Base-by-base conservation (phyloP, 1,140 invertebrate genomes). In the Plodia interpunctella region DNA sequence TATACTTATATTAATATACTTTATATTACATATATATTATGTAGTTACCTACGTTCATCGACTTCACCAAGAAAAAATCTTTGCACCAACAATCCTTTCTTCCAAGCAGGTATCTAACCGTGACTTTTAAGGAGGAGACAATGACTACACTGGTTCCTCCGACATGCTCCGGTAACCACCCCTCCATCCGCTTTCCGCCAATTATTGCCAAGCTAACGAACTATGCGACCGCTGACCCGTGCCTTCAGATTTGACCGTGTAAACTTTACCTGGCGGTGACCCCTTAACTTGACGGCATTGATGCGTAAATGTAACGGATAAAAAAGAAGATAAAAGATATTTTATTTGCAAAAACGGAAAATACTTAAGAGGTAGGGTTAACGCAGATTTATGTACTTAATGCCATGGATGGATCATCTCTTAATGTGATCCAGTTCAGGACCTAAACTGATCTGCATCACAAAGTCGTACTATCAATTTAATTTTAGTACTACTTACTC, bases 141-240 rank as follows among this genome's bases (percentile, higher is more conserved):
- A 44, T 44, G 20, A 20, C 51, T 11, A 51, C 9, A 70, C 62
- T 66, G 59, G 51, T 61, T 59, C 38, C 60, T 65, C 38, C 58
- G 72, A 50, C 69, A 76, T 63, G 79, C 73, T 76, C 68, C 69
- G 79, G 66, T 83, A 73, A 51, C 58, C 83, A 83, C 83, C 83
- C 82, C 70, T 68, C 58, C 57, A 70, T 72, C 68, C 53, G 21
- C 57, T 70, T 83, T 83, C 80, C 80, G 80, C 51, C 72, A 57
- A 79, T 83, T 83, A 83, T 79, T 63, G 52, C 63, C 54, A 61
- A 74, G 65, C 20, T 62, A 78, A 73, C 69, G 68, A 75, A 72
- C 68, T 68, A 55, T 56, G 57, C 76, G 68, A 61, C 72, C 68
- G 62, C 67, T 83, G 80, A 81, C 79, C 78, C 78, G 67, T 68